phyloP scores from a whole-genome alignment of 92 coral and sea anemone genomes.

The Zoanthus gigantus region DNA sequence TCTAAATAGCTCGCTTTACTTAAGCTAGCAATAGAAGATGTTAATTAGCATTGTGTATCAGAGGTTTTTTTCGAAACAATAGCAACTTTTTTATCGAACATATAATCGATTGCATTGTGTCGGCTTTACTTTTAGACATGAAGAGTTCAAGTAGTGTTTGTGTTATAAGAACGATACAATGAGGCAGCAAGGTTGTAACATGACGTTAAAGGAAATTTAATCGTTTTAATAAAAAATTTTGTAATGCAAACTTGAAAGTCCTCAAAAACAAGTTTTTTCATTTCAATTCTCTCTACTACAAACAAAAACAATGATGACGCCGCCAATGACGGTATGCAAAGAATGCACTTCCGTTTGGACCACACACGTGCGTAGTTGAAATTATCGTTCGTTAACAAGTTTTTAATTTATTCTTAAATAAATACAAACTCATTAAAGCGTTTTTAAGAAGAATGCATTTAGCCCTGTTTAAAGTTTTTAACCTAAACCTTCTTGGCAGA shows the following conservation, averaged over 20 bases:
- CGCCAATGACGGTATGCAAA: not conserved
- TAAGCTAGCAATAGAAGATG: not conserved
- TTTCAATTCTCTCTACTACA: not conserved
- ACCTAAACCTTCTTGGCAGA: not conserved
- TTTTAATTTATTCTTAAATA: not conserved
- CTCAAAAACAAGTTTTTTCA: not conserved
- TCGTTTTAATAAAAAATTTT: not conserved
- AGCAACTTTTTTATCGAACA: not conserved
- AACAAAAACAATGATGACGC: not conserved
- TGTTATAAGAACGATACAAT: not conserved
- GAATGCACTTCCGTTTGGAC: constrained; percentile 12
- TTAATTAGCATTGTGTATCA: not conserved
- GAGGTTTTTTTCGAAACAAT: not conserved
- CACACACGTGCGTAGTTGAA: not conserved
- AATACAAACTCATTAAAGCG: not conserved
- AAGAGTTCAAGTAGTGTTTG: not conserved
- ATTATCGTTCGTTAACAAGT: not conserved
- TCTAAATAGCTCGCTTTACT: not conserved
- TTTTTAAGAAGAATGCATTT: not conserved
- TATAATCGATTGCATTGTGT: not conserved
- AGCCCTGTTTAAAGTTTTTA: not conserved
- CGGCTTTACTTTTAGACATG: not conserved
- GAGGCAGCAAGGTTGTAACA: not conserved
- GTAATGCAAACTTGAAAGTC: not conserved
- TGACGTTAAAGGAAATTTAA: not conserved